Evolutionary conservation across 2,113 vertebrate species (phyloP).

Genomic region (Tachycineta bicolor): DNA sequence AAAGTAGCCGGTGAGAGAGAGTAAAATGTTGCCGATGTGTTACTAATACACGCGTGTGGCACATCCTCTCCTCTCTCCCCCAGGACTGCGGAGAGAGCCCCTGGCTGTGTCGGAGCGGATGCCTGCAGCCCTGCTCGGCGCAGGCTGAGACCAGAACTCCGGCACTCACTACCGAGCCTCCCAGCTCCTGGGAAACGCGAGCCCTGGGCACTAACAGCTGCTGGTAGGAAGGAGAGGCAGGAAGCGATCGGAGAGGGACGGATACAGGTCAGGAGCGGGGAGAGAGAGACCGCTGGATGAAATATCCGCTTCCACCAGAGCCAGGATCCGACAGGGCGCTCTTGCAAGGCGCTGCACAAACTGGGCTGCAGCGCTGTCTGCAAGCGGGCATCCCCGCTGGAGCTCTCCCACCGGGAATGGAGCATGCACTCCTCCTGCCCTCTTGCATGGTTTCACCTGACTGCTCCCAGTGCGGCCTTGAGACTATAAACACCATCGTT

Average conservation of each 20-base stretch:
- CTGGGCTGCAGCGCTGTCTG: not conserved
- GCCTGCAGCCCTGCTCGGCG: not conserved
- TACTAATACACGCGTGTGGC: fast-evolving
- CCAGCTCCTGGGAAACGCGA: not conserved
- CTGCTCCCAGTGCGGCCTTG: fast-evolving
- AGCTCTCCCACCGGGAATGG: not conserved
- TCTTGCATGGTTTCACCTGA: not conserved
- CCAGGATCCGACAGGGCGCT: fast-evolving
- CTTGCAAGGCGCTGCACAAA: fast-evolving
- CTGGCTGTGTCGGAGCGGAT: not conserved
- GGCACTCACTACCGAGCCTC: fast-evolving
- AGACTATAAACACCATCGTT: fast-evolving
- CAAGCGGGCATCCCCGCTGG: not conserved
- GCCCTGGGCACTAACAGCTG: not conserved
- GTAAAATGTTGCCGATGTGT: not conserved
- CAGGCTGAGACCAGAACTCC: not conserved
- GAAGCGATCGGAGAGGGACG: not conserved
- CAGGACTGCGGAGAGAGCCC: fast-evolving
- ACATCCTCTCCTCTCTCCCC: not conserved
- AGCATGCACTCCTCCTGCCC: not conserved
- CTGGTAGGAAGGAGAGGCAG: not conserved
- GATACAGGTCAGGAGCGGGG: not conserved
- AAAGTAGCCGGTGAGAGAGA: not conserved
- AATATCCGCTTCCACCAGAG: not conserved
- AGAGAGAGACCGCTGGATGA: not conserved